Conservation (phyloP, 2,113 vertebrate genomes). For the Xiphias gladius region DNA sequence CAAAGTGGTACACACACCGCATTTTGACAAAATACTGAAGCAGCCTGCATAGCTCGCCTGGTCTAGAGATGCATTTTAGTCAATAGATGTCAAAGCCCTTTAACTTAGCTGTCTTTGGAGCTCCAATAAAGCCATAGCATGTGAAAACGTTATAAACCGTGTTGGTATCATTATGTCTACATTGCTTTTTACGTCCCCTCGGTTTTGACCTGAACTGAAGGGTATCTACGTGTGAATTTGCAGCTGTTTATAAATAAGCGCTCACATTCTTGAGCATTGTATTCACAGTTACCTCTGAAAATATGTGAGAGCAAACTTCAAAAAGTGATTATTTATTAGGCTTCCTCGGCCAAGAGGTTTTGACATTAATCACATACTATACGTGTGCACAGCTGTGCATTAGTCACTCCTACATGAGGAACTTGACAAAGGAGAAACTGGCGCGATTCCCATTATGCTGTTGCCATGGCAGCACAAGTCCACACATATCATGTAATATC, state of each 20-base stretch:
- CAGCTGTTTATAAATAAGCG: neutral
- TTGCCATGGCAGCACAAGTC: constrained; percentile 61
- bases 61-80: constrained; percentile 18
- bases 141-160: constrained; percentile 22
- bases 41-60: constrained; percentile 20
- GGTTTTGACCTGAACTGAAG: neutral
- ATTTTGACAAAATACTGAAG: neutral
- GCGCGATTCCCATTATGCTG: constrained; percentile 25
- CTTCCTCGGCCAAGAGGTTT: constrained; percentile 27
- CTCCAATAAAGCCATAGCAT: constrained; percentile 68
- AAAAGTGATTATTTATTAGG: constrained; percentile 26
- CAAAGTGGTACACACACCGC: neutral
- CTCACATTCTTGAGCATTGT: constrained; percentile 7
- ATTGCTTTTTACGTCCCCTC: neutral
- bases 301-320: neutral
- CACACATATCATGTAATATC: constrained; percentile 31
- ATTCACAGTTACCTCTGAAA: constrained; percentile 13
- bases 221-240: neutral
- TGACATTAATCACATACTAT: constrained; percentile 39
- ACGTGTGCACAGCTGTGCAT: constrained; percentile 58
- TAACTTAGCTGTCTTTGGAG: constrained; percentile 33
- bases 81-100: neutral
- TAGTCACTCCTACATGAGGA: constrained; percentile 42
- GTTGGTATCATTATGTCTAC: constrained; percentile 1
- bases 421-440: constrained; percentile 36